Evolutionary conservation across 1,140 invertebrate genomes (phyloP).

Genomic region (Melipona quadrifasciata): DNA sequence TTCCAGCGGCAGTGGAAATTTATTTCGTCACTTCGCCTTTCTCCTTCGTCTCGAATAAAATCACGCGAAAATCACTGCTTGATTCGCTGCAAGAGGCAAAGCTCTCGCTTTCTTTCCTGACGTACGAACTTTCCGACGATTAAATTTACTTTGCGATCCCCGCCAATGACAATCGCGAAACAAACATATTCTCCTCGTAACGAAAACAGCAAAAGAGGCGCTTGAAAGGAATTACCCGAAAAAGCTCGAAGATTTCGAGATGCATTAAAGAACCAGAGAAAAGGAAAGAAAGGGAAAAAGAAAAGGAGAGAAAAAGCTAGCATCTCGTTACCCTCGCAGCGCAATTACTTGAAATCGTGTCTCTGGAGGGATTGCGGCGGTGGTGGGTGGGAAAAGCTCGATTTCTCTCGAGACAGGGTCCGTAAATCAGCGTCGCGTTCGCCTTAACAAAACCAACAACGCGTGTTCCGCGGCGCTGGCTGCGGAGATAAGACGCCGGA

Average conservation of each 20-base stretch:
- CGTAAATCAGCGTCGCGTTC: conserved; percentile 56
- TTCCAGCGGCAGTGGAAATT: too few relatives aligned
- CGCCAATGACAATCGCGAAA: not conserved
- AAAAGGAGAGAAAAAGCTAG: not conserved
- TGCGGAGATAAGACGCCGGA: conserved; percentile 56
- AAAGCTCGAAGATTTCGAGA: not conserved
- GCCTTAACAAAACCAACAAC: conserved; percentile 60
- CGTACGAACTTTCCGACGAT: too few relatives aligned
- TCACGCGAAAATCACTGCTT: too few relatives aligned
- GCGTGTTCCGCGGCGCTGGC: conserved; percentile 51
- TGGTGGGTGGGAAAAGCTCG: conserved; percentile 8
- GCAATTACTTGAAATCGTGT: conserved; percentile 42
- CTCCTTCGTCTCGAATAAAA: too few relatives aligned
- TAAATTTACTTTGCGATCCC: too few relatives aligned
- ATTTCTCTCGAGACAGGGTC: conserved; percentile 44
- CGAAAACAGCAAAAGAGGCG: not conserved
- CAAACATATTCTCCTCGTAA: not conserved
- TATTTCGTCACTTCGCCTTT: too few relatives aligned
- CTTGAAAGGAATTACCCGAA: not conserved
- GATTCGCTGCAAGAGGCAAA: too few relatives aligned
- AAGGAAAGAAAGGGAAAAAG: not conserved
- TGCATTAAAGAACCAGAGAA: not conserved
- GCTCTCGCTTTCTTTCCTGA: too few relatives aligned
- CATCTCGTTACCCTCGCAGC: not conserved
- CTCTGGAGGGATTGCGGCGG: not conserved